Evolutionary conservation across 2,113 vertebrate genomes (phyloP).

Genomic region (Oenanthe melanoleuca): DNA sequence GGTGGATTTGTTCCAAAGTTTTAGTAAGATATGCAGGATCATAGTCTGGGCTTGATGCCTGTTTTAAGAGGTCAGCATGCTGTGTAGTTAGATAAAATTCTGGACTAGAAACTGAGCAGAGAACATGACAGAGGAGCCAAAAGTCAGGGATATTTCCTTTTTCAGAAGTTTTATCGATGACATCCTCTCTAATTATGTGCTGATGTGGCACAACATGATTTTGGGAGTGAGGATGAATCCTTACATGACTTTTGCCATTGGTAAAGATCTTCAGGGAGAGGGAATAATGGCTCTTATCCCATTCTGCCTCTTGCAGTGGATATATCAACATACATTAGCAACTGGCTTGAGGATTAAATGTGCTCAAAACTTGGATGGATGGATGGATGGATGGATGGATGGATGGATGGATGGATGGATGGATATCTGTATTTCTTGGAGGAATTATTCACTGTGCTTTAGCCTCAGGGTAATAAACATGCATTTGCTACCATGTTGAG

Average conservation of each 20-base stretch:
- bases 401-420: neutral
- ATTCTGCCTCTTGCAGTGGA: neutral
- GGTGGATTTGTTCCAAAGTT: neutral
- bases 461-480: neutral
- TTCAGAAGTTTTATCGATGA: neutral
- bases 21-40: constrained; percentile 36
- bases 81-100: neutral
- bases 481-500: rapidly evolving
- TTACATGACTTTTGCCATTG: neutral
- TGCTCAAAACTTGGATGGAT: neutral
- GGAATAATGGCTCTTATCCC: neutral
- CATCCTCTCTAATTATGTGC: neutral
- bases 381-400: neutral
- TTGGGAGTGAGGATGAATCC: neutral
- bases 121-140: neutral
- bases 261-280: neutral
- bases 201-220: neutral
- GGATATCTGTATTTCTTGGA: neutral
- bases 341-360: neutral
- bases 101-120: neutral
- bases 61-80: neutral
- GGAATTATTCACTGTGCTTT: neutral
- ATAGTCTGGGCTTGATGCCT: neutral
- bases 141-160: neutral
- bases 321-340: neutral